phyloP scores from a whole-genome alignment of 2,888 invertebrate species.

The Cerastoderma edule region DNA sequence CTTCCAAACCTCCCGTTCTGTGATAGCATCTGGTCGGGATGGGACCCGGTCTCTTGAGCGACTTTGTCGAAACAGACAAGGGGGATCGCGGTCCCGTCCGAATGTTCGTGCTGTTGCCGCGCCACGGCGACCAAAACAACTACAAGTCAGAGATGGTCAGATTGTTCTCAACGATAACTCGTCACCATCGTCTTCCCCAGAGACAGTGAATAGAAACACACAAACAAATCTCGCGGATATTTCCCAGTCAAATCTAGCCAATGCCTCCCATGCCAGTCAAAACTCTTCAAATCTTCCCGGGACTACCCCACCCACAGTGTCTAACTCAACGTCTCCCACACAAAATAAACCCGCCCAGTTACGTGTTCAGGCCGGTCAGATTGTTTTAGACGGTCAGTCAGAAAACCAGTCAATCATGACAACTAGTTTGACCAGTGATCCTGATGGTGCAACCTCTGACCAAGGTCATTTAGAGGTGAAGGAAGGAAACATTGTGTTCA shows the following conservation, averaged over 20 bases:
- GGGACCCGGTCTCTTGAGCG: slow-evolving; percentile 7
- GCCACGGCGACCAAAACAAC: slow-evolving; percentile 48
- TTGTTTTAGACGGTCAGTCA: slow-evolving; percentile 46
- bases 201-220: slow-evolving; percentile 50
- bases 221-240: slow-evolving; percentile 54
- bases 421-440: slow-evolving; percentile 16
- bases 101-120: slow-evolving; percentile 40
- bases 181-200: slow-evolving; percentile 42
- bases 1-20: slow-evolving; percentile 23
- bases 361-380: slow-evolving; percentile 60
- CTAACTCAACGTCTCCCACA: slow-evolving; percentile 6
- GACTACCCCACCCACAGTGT: neutral
- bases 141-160: slow-evolving; percentile 63
- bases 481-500: slow-evolving; percentile 69
- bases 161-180: slow-evolving; percentile 58
- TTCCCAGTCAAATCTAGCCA: neutral
- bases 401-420: neutral
- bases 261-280: neutral
- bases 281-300: neutral
- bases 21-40: slow-evolving; percentile 2
- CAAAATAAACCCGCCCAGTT: slow-evolving; percentile 48
- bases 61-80: slow-evolving; percentile 66
- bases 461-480: slow-evolving; percentile 67
- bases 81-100: slow-evolving; percentile 20
- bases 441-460: slow-evolving; percentile 24